Percentiles rank a stretch among this genome's conserved stretches.
Evolutionary conservation across 2,797 vertebrate genomes (phyloP).

Genomic region (Alcedo quadribrachys): DNA sequence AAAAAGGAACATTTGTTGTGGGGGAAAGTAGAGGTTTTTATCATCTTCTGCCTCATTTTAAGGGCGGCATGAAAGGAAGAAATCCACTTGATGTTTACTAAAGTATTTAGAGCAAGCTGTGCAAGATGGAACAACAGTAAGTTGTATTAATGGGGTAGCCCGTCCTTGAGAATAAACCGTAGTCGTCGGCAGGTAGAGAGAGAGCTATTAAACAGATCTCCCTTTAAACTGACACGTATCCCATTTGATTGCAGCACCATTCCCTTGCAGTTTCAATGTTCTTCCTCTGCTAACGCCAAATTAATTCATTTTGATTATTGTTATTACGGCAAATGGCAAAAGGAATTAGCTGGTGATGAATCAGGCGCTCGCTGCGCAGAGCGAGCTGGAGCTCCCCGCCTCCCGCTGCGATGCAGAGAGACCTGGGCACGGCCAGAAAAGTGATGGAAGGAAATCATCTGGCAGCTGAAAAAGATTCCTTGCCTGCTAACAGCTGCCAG

Average conservation of each 20-base stretch:
- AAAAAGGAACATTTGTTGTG: background rate
- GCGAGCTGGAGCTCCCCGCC: background rate
- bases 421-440: background rate
- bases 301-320: constrained; percentile 66
- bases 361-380: background rate
- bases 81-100: constrained; percentile 20
- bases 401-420: background rate
- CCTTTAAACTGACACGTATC: background rate
- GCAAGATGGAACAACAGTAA: background rate
- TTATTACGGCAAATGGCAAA: constrained; percentile 33
- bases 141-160: constrained; percentile 5
- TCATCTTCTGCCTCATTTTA: constrained; percentile 38
- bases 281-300: constrained; percentile 20
- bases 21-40: background rate
- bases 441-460: constrained; percentile 17
- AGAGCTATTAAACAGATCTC: constrained; percentile 33
- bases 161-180: background rate
- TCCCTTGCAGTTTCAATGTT: constrained; percentile 8
- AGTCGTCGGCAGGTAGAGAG: background rate
- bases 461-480: background rate
- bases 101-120: constrained; percentile 49
- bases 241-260: constrained; percentile 46
- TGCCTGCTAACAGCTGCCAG: background rate
- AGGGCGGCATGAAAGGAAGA: background rate
- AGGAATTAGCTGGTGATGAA: constrained; percentile 27